Conservation (phyloP, 2,888 invertebrate genomes). For the Xanthia togata region DNA sequence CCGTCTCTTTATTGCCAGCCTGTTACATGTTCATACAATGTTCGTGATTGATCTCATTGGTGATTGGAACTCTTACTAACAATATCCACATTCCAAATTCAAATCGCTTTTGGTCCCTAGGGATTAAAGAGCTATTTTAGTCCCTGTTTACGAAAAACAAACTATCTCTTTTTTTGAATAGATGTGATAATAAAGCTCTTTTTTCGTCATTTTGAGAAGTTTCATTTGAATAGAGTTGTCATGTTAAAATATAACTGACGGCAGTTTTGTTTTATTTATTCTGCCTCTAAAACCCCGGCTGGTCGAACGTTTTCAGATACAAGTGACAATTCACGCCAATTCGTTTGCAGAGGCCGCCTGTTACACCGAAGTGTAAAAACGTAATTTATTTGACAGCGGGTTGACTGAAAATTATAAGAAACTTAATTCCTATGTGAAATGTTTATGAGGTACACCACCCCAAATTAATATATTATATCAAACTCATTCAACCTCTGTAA, state of each 20-base stretch:
- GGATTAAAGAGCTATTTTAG: too few species aligned
- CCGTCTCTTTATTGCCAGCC: too few species aligned
- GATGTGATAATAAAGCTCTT: too few species aligned
- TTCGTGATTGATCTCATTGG: too few species aligned
- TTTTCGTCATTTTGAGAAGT: slow-evolving; percentile 9
- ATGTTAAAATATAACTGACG: slow-evolving; percentile 78
- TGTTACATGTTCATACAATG: too few species aligned
- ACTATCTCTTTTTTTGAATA: too few species aligned
- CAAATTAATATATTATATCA: too few species aligned
- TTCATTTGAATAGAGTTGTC: slow-evolving; percentile 69
- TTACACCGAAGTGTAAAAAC: slow-evolving; percentile 68
- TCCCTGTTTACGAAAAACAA: too few species aligned
- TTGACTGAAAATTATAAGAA: background rate
- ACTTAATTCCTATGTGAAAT: background rate
- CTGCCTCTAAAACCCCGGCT: slow-evolving; percentile 72
- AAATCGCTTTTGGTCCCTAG: too few species aligned
- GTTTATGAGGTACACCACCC: background rate
- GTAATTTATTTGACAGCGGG: slow-evolving; percentile 6
- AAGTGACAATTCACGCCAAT: slow-evolving; percentile 81
- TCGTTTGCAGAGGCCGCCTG: slow-evolving; percentile 63
- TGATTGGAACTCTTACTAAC: too few species aligned
- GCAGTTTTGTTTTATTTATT: slow-evolving; percentile 75
- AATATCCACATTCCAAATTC: too few species aligned
- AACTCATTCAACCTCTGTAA: too few species aligned
- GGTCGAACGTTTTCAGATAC: slow-evolving; percentile 73